Evolutionary conservation across 1,140 invertebrate species (phyloP).

Genomic region (Drosophila leontia): DNA sequence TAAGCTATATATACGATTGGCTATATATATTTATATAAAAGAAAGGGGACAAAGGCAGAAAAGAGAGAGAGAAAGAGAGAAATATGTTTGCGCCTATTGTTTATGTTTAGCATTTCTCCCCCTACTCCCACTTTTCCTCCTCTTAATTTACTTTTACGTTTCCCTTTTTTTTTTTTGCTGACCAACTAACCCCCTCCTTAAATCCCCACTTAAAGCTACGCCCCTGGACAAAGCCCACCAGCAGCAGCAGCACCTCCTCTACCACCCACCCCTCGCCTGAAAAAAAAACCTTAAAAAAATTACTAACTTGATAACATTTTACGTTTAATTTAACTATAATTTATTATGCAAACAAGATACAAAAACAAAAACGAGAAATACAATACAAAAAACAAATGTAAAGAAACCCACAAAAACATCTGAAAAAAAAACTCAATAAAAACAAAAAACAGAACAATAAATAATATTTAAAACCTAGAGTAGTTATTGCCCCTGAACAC

Average conservation of each 20-base stretch:
- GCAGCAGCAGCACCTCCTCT: constrained; percentile 38
- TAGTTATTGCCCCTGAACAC: constrained; percentile 43
- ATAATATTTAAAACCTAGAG: constrained; percentile 51
- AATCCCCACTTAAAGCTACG: no score
- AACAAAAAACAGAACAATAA: constrained; percentile 75
- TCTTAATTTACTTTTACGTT: constrained; percentile 57
- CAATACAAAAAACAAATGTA: constrained; percentile 77
- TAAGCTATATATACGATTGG: constrained; percentile 70
- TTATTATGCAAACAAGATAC: constrained; percentile 76
- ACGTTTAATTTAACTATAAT: constrained; percentile 80
- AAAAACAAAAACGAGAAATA: constrained; percentile 61
- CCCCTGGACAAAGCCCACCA: constrained; percentile 25
- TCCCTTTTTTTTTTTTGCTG: constrained; percentile 20
- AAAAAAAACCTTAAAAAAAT: constrained; percentile 46
- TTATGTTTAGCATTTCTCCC: constrained; percentile 55
- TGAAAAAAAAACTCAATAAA: constrained; percentile 69
- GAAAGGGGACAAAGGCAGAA: constrained; percentile 5
- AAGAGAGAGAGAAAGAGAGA: constrained; percentile 9
- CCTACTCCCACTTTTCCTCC: neutral
- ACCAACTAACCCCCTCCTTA: constrained; percentile 27
- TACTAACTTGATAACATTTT: constrained; percentile 74
- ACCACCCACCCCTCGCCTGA: constrained; percentile 20
- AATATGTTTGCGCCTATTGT: constrained; percentile 57
- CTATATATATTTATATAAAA: constrained; percentile 37
- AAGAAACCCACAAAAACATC: constrained; percentile 67